These are phyloP conservation scores for Polia nebulosa DNA, from an alignment of 2,888 invertebrate species.

Conservation along the genomic window DNA sequence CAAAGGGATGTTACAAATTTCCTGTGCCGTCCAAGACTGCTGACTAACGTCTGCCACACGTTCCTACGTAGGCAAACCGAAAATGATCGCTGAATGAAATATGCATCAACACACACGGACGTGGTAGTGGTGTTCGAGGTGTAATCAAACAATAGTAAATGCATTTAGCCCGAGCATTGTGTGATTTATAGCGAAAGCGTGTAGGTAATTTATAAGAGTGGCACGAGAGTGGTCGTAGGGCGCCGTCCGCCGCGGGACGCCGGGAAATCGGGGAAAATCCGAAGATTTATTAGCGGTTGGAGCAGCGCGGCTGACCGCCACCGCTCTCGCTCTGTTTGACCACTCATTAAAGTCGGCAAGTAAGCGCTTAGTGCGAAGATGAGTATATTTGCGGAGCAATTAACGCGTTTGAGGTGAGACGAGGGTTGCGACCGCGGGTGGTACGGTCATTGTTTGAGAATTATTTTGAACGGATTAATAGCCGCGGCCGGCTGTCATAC, in stretches of 20 bases:
- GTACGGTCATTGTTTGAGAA: slow-evolving; percentile 81
- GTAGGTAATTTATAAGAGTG: slow-evolving; percentile 90
- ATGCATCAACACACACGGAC: slow-evolving; percentile 74
- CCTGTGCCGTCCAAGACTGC: slow-evolving; percentile 77
- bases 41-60: slow-evolving; percentile 79
- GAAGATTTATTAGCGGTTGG: slow-evolving; percentile 88
- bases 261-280: slow-evolving; percentile 90
- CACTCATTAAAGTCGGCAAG: slow-evolving; percentile 89
- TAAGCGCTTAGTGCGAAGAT: slow-evolving; percentile 89
- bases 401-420: slow-evolving; percentile 88
- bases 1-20: slow-evolving; percentile 82
- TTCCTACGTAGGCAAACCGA: slow-evolving; percentile 68
- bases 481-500: slow-evolving; percentile 54
- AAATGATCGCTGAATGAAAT: slow-evolving; percentile 76
- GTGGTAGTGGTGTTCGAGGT: slow-evolving; percentile 81
- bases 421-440: slow-evolving; percentile 80
- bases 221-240: slow-evolving; percentile 81
- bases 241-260: slow-evolving; percentile 80
- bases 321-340: slow-evolving; percentile 85
- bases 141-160: slow-evolving; percentile 90
- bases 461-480: slow-evolving; percentile 72
- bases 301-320: slow-evolving; percentile 83
- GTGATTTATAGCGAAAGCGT: slow-evolving; percentile 90
- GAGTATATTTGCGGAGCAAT: slow-evolving; percentile 90
- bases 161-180: slow-evolving; percentile 88